phyloP scores from a whole-genome alignment of 2,888 invertebrate genomes.

The Dynastes tityus region DNA sequence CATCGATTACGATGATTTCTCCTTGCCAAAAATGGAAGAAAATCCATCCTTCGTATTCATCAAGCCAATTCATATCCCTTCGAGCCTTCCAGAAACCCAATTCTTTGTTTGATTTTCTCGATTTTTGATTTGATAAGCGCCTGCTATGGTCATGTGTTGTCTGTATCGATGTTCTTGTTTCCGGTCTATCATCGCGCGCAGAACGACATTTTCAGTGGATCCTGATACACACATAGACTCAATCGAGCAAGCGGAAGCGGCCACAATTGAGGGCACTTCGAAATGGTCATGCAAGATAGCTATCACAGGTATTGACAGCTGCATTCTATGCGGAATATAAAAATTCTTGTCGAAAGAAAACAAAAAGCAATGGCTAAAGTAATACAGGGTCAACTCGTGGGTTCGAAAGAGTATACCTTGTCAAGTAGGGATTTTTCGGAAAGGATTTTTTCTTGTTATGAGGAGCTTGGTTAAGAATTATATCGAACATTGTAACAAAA shows the following conservation, averaged over 20 bases:
- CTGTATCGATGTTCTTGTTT: slow-evolving; percentile 70
- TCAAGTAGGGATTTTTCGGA: too few relatives aligned
- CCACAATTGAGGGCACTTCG: slow-evolving; percentile 98
- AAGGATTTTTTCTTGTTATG: too few relatives aligned
- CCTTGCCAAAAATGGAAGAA: not conserved
- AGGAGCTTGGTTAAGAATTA: too few relatives aligned
- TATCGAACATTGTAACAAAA: too few relatives aligned
- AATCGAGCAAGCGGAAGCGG: slow-evolving; percentile 97
- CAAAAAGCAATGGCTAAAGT: not conserved
- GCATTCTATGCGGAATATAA: slow-evolving; percentile 69
- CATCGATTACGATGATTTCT: not conserved
- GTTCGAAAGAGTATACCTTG: too few relatives aligned
- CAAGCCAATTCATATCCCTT: not conserved
- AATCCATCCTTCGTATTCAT: slow-evolving; percentile 16
- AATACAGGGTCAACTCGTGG: not conserved
- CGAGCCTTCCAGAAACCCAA: not conserved
- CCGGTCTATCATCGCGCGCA: slow-evolving; percentile 74
- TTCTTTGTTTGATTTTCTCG: not conserved
- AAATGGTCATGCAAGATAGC: slow-evolving; percentile 99
- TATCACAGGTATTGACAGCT: slow-evolving; percentile 91
- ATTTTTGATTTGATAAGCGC: slow-evolving; percentile 51
- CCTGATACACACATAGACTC: slow-evolving; percentile 98
- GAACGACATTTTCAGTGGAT: slow-evolving; percentile 97
- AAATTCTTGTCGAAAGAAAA: not conserved
- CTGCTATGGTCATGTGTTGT: slow-evolving; percentile 64